Conservation (phyloP, 2,113 vertebrate species). For the Carassius gibelio region DNA sequence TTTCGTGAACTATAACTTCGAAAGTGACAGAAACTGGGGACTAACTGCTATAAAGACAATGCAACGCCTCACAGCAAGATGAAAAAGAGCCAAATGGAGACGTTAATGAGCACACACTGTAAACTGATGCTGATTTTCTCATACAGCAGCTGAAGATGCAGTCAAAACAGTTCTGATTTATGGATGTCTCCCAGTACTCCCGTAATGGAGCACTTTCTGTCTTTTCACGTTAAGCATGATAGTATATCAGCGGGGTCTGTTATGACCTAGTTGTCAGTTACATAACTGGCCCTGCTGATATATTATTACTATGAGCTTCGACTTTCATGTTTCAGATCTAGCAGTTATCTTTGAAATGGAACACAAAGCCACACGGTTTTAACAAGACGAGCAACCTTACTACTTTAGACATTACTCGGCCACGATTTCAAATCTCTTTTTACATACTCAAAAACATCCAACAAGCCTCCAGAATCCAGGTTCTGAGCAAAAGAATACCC, state of each 20-base stretch:
- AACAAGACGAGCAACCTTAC: background rate
- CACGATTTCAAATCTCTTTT: background rate
- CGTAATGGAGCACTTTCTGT: constrained; percentile 32
- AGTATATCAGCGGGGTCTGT: constrained; percentile 32
- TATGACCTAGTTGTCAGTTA: constrained; percentile 36
- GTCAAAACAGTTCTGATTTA: constrained; percentile 40
- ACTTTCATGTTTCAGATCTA: constrained; percentile 1
- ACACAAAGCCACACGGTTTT: background rate
- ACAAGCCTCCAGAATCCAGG: background rate
- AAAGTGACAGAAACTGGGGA: background rate
- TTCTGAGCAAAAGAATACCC: background rate
- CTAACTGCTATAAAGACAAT: background rate
- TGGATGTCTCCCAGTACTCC: constrained; percentile 9
- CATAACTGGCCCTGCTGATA: constrained; percentile 19
- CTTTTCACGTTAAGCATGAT: constrained; percentile 31
- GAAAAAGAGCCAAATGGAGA: constrained; percentile 9
- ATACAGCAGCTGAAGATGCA: constrained; percentile 6
- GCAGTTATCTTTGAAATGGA: background rate
- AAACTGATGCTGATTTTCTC: constrained; percentile 13
- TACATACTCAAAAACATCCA: background rate
- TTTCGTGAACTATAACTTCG: background rate
- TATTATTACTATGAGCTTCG: constrained; percentile 3
- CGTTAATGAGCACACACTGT: constrained; percentile 24
- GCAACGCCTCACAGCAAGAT: background rate
- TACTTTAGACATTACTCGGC: background rate